These are phyloP conservation scores for Cryptotermes secundus DNA, from an alignment of 1,140 invertebrate species.

Conservation along the genomic window DNA sequence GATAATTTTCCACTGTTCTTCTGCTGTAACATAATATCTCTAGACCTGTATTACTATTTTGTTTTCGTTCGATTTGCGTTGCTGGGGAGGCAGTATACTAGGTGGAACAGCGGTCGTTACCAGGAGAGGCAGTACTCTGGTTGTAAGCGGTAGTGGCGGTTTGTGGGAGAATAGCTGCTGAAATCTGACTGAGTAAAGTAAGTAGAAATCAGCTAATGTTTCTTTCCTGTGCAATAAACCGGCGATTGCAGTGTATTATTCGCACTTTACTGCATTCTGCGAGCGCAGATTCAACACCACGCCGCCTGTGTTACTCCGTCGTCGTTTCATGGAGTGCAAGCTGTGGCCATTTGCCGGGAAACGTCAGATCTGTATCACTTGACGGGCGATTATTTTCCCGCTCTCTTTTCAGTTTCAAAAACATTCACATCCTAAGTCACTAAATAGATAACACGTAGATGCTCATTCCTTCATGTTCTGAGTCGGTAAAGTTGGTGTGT, in stretches of 20 bases:
- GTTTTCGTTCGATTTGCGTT: neutral
- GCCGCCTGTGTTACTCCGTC: neutral
- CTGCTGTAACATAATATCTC: neutral
- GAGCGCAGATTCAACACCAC: neutral
- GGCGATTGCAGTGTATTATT: neutral
- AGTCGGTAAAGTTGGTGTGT: neutral
- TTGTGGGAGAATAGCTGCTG: neutral
- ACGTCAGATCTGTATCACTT: neutral
- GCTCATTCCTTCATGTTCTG: neutral
- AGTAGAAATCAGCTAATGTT: neutral
- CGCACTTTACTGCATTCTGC: neutral
- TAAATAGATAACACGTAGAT: neutral
- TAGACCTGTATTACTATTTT: neutral
- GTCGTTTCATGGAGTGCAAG: neutral
- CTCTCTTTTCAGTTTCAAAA: neutral
- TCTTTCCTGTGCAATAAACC: neutral
- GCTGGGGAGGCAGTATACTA: neutral
- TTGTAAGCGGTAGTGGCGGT: neutral
- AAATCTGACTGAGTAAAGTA: neutral
- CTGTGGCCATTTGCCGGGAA: neutral
- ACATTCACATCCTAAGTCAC: neutral
- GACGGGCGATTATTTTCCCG: neutral
- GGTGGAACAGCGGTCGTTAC: constrained; percentile 3
- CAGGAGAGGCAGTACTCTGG: neutral
- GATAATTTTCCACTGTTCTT: no score